phyloP scores from a whole-genome alignment of 2,888 invertebrate species.

The Pristionchus fissidentatus region DNA sequence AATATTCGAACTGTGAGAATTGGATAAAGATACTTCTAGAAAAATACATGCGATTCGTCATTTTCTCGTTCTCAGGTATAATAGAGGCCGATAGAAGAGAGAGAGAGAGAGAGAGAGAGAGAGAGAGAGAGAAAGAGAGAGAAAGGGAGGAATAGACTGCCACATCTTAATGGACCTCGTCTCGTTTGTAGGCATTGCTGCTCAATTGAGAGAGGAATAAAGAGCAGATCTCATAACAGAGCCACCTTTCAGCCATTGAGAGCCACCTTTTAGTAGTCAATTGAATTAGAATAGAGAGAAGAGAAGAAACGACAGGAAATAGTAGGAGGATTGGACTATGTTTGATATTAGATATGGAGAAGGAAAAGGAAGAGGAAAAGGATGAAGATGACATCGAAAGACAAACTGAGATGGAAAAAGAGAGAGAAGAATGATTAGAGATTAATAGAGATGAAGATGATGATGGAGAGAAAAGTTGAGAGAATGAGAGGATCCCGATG shows the following conservation, averaged over 20 bases:
- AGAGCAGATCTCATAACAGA: conserved; percentile 18
- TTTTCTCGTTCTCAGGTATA: conserved; percentile 25
- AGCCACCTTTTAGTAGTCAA: background rate
- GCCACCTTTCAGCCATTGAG: too few species aligned
- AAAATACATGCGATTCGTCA: too few species aligned
- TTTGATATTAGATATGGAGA: conserved; percentile 35
- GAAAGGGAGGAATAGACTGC: background rate
- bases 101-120: background rate
- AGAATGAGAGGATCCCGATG: too few species aligned
- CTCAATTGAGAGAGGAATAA: conserved; percentile 12
- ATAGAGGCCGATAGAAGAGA: conserved; percentile 10
- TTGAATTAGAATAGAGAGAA: background rate
- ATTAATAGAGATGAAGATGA: conserved; percentile 30
- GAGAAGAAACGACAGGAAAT: background rate
- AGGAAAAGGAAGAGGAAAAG: conserved; percentile 1
- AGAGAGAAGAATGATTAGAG: conserved; percentile 20
- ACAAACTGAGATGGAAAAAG: background rate
- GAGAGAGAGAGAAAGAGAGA: background rate
- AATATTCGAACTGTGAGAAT: background rate
- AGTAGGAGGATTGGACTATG: background rate
- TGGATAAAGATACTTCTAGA: too few species aligned
- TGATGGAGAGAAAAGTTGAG: background rate
- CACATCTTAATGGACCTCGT: conserved; percentile 12
- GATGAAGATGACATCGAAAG: conserved; percentile 24
- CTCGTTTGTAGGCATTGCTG: background rate